Evolutionary conservation across 2,797 vertebrate species (phyloP).

Genomic region (Clarias platycephalus): DNA sequence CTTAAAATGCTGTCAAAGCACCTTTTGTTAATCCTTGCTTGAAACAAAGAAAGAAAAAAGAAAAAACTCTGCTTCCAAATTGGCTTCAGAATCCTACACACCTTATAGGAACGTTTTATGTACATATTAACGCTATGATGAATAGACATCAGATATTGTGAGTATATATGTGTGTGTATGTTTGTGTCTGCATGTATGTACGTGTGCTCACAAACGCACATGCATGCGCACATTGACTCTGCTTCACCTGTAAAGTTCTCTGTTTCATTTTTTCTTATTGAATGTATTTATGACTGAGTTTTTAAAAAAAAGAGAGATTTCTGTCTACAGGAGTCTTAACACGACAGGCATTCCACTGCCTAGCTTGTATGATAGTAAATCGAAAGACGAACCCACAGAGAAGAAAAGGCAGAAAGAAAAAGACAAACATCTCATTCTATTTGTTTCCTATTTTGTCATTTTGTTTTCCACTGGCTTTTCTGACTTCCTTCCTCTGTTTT

Average conservation of each 20-base stretch:
- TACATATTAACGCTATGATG: slow-evolving; percentile 85
- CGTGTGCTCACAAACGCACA: slow-evolving; percentile 59
- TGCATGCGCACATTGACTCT: slow-evolving; percentile 65
- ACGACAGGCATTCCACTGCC: slow-evolving; percentile 83
- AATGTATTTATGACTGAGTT: slow-evolving; percentile 89
- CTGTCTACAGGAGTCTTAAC: slow-evolving; percentile 67
- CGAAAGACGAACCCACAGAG: slow-evolving; percentile 68
- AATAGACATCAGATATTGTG: slow-evolving; percentile 80
- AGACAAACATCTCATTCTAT: slow-evolving; percentile 80
- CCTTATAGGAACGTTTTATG: slow-evolving; percentile 87
- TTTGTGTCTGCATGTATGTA: slow-evolving; percentile 60
- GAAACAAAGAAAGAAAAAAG: slow-evolving; percentile 69
- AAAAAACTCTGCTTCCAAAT: slow-evolving; percentile 61
- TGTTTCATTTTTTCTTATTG: slow-evolving; percentile 80
- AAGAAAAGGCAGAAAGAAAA: slow-evolving; percentile 64
- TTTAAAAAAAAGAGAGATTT: slow-evolving; percentile 67
- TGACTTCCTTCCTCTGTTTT: slow-evolving; percentile 25
- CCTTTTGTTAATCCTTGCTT: slow-evolving; percentile 77
- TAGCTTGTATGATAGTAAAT: slow-evolving; percentile 71
- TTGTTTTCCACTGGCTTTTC: slow-evolving; percentile 28
- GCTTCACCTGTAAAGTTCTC: slow-evolving; percentile 73
- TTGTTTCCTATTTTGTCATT: slow-evolving; percentile 55
- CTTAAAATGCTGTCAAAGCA: slow-evolving; percentile 86
- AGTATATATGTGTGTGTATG: slow-evolving; percentile 73
- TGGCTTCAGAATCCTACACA: slow-evolving; percentile 55